phyloP scores from a whole-genome alignment of 2,888 invertebrate genomes.

The Cosmia pyralina region DNA sequence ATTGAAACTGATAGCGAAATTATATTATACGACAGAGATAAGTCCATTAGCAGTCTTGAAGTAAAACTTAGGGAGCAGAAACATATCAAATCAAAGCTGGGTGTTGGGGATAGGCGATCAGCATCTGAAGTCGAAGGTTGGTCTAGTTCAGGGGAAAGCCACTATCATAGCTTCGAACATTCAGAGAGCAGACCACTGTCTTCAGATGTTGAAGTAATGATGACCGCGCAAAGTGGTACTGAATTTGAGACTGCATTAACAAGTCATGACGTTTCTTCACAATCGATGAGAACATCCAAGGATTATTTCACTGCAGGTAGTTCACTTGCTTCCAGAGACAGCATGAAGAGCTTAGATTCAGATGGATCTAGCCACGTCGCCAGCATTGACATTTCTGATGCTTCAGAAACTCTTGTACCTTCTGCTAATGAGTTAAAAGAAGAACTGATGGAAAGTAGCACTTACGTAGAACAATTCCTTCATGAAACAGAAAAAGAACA shows the following conservation, averaged over 20 bases:
- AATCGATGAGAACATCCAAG: constrained; percentile 93
- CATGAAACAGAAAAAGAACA: constrained; percentile 82
- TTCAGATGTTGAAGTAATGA: constrained; percentile 95
- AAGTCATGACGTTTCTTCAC: constrained; percentile 94
- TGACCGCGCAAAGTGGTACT: constrained; percentile 93
- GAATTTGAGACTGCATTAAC: constrained; percentile 96
- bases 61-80: constrained; percentile 85
- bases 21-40: constrained; percentile 83
- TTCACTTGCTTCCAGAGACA: constrained; percentile 96
- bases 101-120: constrained; percentile 92
- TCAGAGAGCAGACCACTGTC: constrained; percentile 95
- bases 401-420: constrained; percentile 97
- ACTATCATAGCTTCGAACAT: constrained; percentile 96
- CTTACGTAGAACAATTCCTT: constrained; percentile 89
- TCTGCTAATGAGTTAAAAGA: constrained; percentile 95
- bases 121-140: constrained; percentile 94
- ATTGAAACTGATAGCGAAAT: constrained; percentile 88
- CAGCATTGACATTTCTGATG: constrained; percentile 97
- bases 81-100: constrained; percentile 86
- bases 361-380: constrained; percentile 97
- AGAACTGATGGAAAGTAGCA: constrained; percentile 92
- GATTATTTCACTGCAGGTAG: constrained; percentile 96
- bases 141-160: constrained; percentile 97
- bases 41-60: constrained; percentile 87
- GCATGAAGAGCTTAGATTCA: constrained; percentile 97